Base-by-base conservation (phyloP, 2,113 vertebrate species). In the Upupa epops region DNA sequence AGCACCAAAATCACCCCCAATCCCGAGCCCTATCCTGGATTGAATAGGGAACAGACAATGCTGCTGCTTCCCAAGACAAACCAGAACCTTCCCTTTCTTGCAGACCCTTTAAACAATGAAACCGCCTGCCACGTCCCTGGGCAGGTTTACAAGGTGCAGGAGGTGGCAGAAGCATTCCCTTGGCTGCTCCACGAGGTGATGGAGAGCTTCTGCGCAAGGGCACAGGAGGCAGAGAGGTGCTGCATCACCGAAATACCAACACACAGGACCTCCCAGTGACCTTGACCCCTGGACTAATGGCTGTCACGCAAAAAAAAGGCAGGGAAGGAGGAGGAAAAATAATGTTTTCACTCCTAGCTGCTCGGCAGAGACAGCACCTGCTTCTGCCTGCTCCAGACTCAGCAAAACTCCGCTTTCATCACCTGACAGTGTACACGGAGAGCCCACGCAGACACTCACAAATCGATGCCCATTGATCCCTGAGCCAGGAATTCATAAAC, bases 401-500 rank as follows among this genome's bases (percentile, higher is more conserved):
- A 96, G 95, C 97, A 96, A 92, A 97, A 96, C 78, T 59, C 46
- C 36, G 88, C 96, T 94, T 76, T 95, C 96, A 95, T 93, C 96
- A 92, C 87, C 91, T 75, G 94, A 63, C 37, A 34, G 95, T 20
- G 40, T 74, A 68, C 96, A 70, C 21, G 94, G 73, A 32, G 34
- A 96, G 92, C 94, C 92, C 96, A 82, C 58, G 94, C 97, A 95
- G 96, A 97, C 93, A 91, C 92, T 84, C 75, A 84, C 51, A 96
- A 97, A 97, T 98, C 98, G 55, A 98, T 98, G 96, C 2, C 2
- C 95, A 98, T 98, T 94, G 97, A 98, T 97, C 96, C 93, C 94
- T 71, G 61, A 94, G 96, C 96, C 91, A 97, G 96, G 96, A 97
- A 98, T 98, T 98, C 97, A 98, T 97, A 98, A 98, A 98, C 96